A percentile compares a stretch with the other conserved stretches of the same genome.
These are phyloP conservation scores for Rhineura floridana DNA, from an alignment of 2,113 vertebrate species.

Conservation along the genomic window DNA sequence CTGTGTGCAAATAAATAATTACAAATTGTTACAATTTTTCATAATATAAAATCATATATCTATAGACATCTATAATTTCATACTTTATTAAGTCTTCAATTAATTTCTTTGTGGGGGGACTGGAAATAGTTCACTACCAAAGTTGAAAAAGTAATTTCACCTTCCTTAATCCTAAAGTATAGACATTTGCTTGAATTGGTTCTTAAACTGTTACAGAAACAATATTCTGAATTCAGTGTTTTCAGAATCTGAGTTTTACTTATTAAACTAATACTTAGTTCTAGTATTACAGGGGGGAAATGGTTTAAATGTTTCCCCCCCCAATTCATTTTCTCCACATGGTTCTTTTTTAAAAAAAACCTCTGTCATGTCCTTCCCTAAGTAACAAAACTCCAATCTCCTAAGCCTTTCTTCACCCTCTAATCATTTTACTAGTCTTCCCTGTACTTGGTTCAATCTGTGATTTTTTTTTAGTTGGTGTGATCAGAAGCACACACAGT, in stretches of 20 bases:
- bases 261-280: too few relatives aligned
- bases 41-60: not conserved
- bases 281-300: too few relatives aligned
- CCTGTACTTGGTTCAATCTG: not conserved
- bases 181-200: not conserved
- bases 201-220: not conserved
- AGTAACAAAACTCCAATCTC: not conserved
- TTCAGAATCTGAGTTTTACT: too few relatives aligned
- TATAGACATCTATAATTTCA: not conserved
- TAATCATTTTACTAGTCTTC: not conserved
- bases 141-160: not conserved
- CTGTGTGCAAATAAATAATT: constrained; percentile 70
- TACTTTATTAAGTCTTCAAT: constrained; percentile 4
- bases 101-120: not conserved
- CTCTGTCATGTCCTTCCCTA: not conserved
- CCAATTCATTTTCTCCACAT: not conserved
- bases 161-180: constrained; percentile 13
- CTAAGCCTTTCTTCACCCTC: not conserved
- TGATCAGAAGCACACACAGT: too few relatives aligned
- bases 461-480: too few relatives aligned
- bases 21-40: constrained; percentile 11
- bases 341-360: not conserved
- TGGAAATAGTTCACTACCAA: constrained; percentile 12
- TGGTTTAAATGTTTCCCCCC: too few relatives aligned
- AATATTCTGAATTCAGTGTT: constrained; percentile 5